These are phyloP conservation scores for Cyrtonyx montezumae DNA, from an alignment of 2,113 vertebrate species.

Conservation along the genomic window DNA sequence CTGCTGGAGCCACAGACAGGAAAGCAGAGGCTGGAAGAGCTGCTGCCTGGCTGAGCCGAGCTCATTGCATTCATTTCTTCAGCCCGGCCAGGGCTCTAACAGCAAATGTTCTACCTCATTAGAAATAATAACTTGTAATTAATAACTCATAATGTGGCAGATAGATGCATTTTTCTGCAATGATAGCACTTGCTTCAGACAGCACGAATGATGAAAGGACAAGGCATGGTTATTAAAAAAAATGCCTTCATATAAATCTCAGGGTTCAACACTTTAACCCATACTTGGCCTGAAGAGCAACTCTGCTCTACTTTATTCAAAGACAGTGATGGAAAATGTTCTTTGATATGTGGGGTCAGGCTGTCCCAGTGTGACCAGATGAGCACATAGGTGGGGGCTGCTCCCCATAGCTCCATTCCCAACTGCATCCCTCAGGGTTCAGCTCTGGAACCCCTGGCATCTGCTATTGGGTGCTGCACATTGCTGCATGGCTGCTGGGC, in stretches of 20 bases:
- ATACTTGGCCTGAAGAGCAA: neutral
- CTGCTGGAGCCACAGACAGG: neutral
- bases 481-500: neutral
- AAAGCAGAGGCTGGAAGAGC: neutral
- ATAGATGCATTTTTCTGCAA: neutral
- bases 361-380: neutral
- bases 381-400: neutral
- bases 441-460: neutral
- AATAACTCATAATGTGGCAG: neutral
- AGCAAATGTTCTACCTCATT: slow-evolving; percentile 38
- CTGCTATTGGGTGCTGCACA: neutral
- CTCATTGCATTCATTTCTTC: neutral
- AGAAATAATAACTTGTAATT: slow-evolving; percentile 29
- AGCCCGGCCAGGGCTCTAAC: neutral
- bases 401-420: too few relatives aligned
- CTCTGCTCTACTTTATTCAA: neutral
- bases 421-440: neutral
- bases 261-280: neutral
- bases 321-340: neutral
- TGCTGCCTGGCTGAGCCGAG: neutral
- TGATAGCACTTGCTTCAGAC: neutral
- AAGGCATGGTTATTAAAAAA: neutral
- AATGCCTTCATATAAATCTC: neutral
- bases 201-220: neutral
- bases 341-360: neutral